A percentile compares a stretch with the other conserved stretches of the same genome.
Evolutionary conservation across 2,888 invertebrate genomes (phyloP).

Genomic region (Napeogenes inachia): DNA sequence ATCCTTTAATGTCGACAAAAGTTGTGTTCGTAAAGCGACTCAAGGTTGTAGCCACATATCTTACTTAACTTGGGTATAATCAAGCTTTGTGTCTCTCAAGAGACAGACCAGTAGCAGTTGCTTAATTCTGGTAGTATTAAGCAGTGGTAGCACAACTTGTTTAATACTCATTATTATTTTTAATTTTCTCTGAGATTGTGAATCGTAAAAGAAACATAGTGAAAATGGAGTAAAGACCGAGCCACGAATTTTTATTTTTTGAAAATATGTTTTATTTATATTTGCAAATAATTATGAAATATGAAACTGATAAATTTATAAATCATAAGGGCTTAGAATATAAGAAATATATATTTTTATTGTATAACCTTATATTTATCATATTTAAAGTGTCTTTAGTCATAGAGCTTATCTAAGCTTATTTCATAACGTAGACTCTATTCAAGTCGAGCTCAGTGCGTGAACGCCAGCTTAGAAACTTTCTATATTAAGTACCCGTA

Average conservation of each 20-base stretch:
- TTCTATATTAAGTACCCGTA: neutral
- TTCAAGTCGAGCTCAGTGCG: conserved; percentile 2
- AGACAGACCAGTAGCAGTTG: conserved; percentile 2
- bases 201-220: too few species aligned
- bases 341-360: too few species aligned
- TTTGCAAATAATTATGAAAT: too few species aligned
- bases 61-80: conserved; percentile 8
- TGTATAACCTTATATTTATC: neutral
- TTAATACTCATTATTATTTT: neutral
- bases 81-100: conserved; percentile 8
- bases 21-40: neutral
- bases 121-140: neutral
- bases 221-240: too few species aligned
- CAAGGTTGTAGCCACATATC: conserved; percentile 5
- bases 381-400: neutral
- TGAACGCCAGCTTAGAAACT: neutral
- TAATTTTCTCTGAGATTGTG: too few species aligned
- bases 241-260: too few species aligned
- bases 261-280: too few species aligned
- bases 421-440: conserved; percentile 1
- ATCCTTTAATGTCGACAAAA: conserved; percentile 4
- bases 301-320: too few species aligned
- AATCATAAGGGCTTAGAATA: too few species aligned
- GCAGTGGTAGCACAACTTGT: neutral
- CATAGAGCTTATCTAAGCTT: neutral